Evolutionary conservation across 2,888 invertebrate species (phyloP), one percentile per base, ranked within the genome.

Genomic region (Tortrix viridana): DNA sequence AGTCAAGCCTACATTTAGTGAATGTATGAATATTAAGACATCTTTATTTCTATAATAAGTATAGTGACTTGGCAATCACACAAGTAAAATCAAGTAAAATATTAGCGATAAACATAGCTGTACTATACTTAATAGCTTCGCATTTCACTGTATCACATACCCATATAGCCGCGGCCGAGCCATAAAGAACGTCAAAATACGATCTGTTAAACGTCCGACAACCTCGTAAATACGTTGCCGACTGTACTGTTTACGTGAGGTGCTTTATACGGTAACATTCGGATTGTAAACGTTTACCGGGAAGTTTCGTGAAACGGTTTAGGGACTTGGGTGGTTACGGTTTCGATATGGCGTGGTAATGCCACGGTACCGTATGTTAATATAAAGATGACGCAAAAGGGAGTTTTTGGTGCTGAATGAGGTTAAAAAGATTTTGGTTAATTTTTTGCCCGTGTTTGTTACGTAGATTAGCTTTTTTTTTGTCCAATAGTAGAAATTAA

Each of bases 151-250:
- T 18, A 26, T 18, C 54, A 56, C 62, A 68, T 55, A 16, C 48
- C 53, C 16, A 18, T 61, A 65, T 59, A 49, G 79, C 77, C 75
- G 71, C 73, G 71, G 68, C 65, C 59, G 48, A 65, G 71, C 79
- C 71, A 82, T 84, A 85, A 85, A 84, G 72, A 74, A 80, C 75
- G 75, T 80, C 85, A 81, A 83, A 83, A 84, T 84, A 84, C 82
- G 82, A 82, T 76, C 82, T 82, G 83, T 82, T 80, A 81, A 82
- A 81, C 74, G 80, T 82, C 77, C 67, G 69, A 73, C 75, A 80
- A 79, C 79, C 77, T 72, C 72, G 77, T 72, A 80, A 82, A 82
- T 82, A 82, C 77, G 79, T 77, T 71, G 52, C 52, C 52, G 56
- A 49, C 32, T 38, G 56, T 50, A 55, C 60, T 56, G 65, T 65